Base-by-base conservation (phyloP, 2,888 invertebrate species). In the Mythimna loreyi region DNA sequence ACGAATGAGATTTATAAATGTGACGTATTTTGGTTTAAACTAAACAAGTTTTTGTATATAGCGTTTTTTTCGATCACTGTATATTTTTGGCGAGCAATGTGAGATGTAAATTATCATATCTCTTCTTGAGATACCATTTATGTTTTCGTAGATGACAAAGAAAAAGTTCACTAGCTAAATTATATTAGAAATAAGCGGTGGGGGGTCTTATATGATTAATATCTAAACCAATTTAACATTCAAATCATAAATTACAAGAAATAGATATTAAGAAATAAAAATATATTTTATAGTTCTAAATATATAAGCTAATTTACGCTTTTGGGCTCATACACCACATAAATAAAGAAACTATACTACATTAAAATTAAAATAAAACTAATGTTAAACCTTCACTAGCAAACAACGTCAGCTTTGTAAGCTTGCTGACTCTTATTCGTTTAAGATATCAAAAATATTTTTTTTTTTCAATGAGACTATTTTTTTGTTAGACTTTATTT, bases 1-100 rank as follows among this genome's bases (percentile, higher is more conserved):
- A 49, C 23, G 30, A 40, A n/a, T 30, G 28, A 33, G 47, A 40
- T 49, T 23, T 40, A 67, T 11, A 8, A 28, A 67, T n/a, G 7
- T 47, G 21, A 47, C 2, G 36, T 56, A 47, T 28, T 57, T 36
- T 36, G 9, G 7, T 16, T 36, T n/a, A 36, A 23, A 45, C 19
- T 23, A n/a, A 61, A 25, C 23, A 16, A 23, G 9, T 23, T 47
- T 45, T 19, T 13, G 13, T 25, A 21, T 45, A 68, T 8, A 7
- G 21, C 5, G 1, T 9, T 13, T 23, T 55, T 55, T n/a, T n/a
- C 1, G 8, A 9, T 3, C 21, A 19, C 21, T 11, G 19, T 45
- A 19, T n/a, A 7, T 28, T 45, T 64, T 21, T 28, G 16, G n/a
- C 9, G 11, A 25, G 8, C 0, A 21, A 6, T 13, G n/a, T n/a